phyloP scores from a whole-genome alignment of 2,888 invertebrate genomes.

The Lasioglossum calceatum region DNA sequence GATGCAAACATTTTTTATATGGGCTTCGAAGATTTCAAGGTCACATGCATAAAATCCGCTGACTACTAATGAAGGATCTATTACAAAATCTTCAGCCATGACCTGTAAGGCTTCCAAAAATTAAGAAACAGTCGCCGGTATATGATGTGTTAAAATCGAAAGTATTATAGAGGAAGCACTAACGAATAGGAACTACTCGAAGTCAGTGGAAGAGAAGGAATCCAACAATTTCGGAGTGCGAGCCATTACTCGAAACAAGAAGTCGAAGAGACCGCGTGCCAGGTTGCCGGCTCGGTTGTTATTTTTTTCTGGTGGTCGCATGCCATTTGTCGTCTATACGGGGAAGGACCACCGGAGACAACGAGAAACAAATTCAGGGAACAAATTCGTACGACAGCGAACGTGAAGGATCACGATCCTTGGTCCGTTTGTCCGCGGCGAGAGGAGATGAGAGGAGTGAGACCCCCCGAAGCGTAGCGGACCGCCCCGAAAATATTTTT shows the following conservation, averaged over 20 bases:
- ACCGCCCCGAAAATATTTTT: slow-evolving; percentile 77
- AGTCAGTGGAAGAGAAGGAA: no score
- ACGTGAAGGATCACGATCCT: slow-evolving; percentile 60
- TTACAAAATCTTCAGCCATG: no score
- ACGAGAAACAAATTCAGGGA: slow-evolving; percentile 69
- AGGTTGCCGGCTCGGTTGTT: slow-evolving; percentile 32
- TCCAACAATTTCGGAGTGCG: neutral
- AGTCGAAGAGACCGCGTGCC: slow-evolving; percentile 16
- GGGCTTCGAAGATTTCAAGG: no score
- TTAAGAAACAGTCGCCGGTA: no score
- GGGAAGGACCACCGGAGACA: slow-evolving; percentile 68
- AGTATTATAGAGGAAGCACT: neutral
- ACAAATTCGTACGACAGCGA: slow-evolving; percentile 68
- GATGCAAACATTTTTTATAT: no score
- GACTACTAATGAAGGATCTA: no score
- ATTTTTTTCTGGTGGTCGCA: slow-evolving; percentile 29
- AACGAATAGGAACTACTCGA: neutral
- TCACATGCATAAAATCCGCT: no score
- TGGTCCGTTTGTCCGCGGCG: slow-evolving; percentile 43
- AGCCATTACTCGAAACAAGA: slow-evolving; percentile 27
- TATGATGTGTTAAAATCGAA: neutral
- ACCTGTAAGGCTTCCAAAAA: no score
- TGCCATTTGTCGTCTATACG: slow-evolving; percentile 58
- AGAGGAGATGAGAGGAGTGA: slow-evolving; percentile 41
- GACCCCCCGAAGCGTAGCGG: slow-evolving; percentile 76